Conservation (phyloP, 2,797 vertebrate species). For the Hozukius guyotensis region DNA sequence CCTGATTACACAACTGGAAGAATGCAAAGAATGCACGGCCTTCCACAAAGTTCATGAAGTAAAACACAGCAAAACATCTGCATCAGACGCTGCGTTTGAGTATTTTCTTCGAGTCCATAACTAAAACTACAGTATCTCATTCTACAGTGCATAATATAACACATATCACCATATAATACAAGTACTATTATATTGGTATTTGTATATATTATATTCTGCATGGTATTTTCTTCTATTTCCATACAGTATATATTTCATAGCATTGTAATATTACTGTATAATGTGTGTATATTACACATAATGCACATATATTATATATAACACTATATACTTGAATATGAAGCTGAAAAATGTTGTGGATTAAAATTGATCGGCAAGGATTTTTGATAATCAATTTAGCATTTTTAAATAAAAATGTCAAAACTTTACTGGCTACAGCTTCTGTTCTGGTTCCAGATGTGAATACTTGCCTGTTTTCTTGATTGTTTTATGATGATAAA, state of each 20-base stretch:
- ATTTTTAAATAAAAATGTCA: not conserved
- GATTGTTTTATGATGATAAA: not conserved
- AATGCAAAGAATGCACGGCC: slow-evolving; percentile 36
- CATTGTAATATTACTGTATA: not conserved
- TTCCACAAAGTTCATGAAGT: slow-evolving; percentile 13
- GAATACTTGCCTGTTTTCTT: not conserved
- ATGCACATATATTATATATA: not conserved
- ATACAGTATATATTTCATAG: not conserved
- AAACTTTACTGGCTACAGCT: not conserved
- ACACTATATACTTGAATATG: not conserved
- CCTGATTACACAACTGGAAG: slow-evolving; percentile 68
- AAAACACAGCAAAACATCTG: not conserved
- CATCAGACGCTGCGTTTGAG: not conserved
- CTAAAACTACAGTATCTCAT: not conserved
- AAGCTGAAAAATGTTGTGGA: not conserved
- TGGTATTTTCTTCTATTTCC: not conserved
- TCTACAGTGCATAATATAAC: not conserved
- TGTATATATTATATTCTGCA: not conserved
- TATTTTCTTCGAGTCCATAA: not conserved
- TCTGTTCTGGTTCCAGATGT: not conserved
- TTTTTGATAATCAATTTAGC: not conserved
- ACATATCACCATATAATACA: not conserved
- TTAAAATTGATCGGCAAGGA: not conserved
- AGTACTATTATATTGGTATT: not conserved
- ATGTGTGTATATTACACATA: not conserved